Evolutionary conservation across 2,113 vertebrate species (phyloP), one percentile per base, ranked within the genome.

Genomic region (Rhipidura dahli): DNA sequence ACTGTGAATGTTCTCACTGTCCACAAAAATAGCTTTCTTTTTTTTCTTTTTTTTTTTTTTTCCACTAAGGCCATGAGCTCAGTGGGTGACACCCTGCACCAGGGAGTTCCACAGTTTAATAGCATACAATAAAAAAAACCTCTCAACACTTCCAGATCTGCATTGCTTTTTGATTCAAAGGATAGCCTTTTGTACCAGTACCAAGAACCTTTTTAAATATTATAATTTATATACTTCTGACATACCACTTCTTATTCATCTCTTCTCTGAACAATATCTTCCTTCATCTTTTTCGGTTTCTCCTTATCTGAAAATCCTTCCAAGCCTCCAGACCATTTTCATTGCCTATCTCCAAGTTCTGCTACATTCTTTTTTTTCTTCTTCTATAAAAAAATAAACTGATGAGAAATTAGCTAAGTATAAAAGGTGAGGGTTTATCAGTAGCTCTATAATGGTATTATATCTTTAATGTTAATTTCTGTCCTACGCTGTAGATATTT

Each of bases 371-470:
- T 49, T 61, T 57, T 76, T 82, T 91, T 83, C 51, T 33, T 33
- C 30, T 30, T 37, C 35, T 37, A 27, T 47, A 70, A 79, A 87
- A 77, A 77, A 82, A 85, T 27, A 50, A 83, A 56, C n/a, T 91
- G 87, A 95, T 87, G 88, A 94, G 88, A 96, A 96, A 96, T 96
- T 96, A 95, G 76, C 92, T 68, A 83, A 96, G 65, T 89, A 84
- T 75, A 49, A 97, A 96, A 94, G 92, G 90, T 96, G 83, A 95
- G 53, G 53, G 88, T 93, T 96, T 97, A 94, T 96, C 96, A 94
- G 79, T 61, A 89, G 79, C 23, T 89, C 66, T 82, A 30, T 79
- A 92, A 89, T 90, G 79, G 75, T 77, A 94, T 89, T 95, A 91
- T 81, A 93, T 92, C 83, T 96, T 91, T 87, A 90, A 96, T 96